Percentiles rank a stretch among this genome's conserved stretches.
Evolutionary conservation across 92 coral and sea anemone species (phyloP).

Genomic region (Epizoanthus rinbou): DNA sequence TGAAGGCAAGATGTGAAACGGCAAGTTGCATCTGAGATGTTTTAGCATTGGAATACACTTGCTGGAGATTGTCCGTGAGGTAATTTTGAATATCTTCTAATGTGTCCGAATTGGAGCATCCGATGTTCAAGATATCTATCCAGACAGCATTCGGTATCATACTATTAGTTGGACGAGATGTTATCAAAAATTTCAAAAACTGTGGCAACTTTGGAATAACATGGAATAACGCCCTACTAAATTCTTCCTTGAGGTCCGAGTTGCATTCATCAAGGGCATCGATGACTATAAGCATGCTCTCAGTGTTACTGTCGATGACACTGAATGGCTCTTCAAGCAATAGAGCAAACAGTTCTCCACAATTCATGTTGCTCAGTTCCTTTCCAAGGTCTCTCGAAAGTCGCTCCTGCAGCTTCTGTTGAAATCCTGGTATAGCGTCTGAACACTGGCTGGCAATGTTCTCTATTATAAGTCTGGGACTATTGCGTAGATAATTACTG

Average conservation of each 20-base stretch:
- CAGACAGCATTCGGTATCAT: conserved; percentile 1
- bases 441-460: conserved; percentile 56
- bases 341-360: conserved; percentile 47
- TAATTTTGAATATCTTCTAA: conserved; percentile 49
- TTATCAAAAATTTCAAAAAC: conserved; percentile 57
- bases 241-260: conserved; percentile 39
- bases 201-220: conserved; percentile 54
- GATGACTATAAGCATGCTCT: conserved; percentile 48
- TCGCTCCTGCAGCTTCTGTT: conserved; percentile 45
- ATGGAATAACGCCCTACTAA: conserved; percentile 35
- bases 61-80: conserved; percentile 25
- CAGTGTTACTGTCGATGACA: conserved; percentile 42
- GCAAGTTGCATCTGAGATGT: neutral
- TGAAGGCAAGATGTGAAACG: conserved; percentile 34
- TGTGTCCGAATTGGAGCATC: conserved; percentile 37
- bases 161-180: conserved; percentile 51
- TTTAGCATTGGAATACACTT: conserved; percentile 23
- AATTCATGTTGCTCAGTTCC: conserved; percentile 39
- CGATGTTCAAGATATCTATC: conserved; percentile 39
- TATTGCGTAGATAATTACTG: conserved; percentile 46
- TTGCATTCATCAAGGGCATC: conserved; percentile 70
- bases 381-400: conserved; percentile 28
- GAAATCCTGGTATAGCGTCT: conserved; percentile 49
- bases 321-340: conserved; percentile 61
- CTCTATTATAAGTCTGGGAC: conserved; percentile 54